Conservation (phyloP, 2,797 vertebrate genomes). For the Presbytis comata region DNA sequence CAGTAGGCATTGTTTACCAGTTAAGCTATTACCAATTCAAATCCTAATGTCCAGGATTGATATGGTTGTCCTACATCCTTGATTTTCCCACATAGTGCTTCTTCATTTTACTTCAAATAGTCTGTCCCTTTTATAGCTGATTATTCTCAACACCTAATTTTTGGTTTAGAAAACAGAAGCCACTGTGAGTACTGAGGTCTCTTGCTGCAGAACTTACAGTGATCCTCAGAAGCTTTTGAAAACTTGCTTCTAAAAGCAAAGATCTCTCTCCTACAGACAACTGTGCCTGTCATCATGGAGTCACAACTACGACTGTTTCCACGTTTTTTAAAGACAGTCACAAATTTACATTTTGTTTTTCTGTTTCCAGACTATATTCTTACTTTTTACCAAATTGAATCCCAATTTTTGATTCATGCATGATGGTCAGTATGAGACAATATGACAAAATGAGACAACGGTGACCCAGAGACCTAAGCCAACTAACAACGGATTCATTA, state of each 20-base stretch:
- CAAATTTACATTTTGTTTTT: constrained; percentile 13
- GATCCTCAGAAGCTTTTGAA: background rate
- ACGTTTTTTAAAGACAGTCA: constrained; percentile 7
- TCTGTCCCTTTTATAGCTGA: background rate
- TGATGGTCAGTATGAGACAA: background rate
- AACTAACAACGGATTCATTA: background rate
- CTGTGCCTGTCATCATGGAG: background rate
- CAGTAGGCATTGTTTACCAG: background rate
- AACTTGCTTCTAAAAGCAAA: background rate
- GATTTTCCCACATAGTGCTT: background rate
- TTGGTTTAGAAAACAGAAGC: constrained; percentile 24
- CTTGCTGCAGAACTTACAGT: background rate
- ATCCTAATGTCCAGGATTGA: background rate
- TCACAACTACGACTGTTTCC: background rate
- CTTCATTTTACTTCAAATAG: background rate
- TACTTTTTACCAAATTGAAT: background rate
- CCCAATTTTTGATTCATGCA: background rate
- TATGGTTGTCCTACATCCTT: background rate
- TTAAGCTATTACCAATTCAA: background rate
- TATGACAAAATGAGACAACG: background rate
- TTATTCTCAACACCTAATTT: constrained; percentile 20
- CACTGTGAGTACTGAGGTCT: background rate
- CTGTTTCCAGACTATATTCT: background rate
- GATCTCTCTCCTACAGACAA: background rate
- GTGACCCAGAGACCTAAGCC: background rate